phyloP scores from a whole-genome alignment of 2,113 vertebrate genomes.

The Nycticorax nycticorax region DNA sequence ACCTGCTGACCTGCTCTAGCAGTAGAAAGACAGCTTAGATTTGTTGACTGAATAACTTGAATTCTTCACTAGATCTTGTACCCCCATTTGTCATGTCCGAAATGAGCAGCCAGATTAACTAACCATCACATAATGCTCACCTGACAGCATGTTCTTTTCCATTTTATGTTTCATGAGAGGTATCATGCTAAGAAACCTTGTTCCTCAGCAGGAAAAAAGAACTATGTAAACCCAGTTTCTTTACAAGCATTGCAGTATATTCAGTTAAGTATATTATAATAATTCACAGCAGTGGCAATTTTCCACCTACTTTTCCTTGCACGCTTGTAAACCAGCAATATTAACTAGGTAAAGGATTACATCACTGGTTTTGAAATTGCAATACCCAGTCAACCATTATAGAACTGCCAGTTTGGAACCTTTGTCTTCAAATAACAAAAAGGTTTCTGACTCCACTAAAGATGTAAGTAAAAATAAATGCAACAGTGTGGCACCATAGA shows the following conservation, averaged over 20 bases:
- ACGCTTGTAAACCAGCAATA: background rate
- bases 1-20: background rate
- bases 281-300: background rate
- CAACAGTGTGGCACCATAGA: background rate
- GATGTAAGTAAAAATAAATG: background rate
- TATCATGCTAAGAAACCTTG: background rate
- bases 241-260: background rate
- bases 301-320: background rate
- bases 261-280: background rate
- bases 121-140: background rate
- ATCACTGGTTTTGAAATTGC: background rate
- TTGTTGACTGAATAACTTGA: background rate
- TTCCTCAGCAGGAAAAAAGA: background rate
- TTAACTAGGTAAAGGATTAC: background rate
- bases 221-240: background rate
- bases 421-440: background rate
- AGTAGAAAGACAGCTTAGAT: background rate
- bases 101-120: background rate
- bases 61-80: background rate
- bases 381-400: background rate
- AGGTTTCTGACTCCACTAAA: background rate
- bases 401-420: background rate
- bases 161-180: background rate
- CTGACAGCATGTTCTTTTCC: background rate
- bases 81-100: background rate